A percentile compares a stretch with the other conserved stretches of the same genome.
phyloP scores from a whole-genome alignment of 2,797 vertebrate species.

The Microctenopoma lineatum region DNA sequence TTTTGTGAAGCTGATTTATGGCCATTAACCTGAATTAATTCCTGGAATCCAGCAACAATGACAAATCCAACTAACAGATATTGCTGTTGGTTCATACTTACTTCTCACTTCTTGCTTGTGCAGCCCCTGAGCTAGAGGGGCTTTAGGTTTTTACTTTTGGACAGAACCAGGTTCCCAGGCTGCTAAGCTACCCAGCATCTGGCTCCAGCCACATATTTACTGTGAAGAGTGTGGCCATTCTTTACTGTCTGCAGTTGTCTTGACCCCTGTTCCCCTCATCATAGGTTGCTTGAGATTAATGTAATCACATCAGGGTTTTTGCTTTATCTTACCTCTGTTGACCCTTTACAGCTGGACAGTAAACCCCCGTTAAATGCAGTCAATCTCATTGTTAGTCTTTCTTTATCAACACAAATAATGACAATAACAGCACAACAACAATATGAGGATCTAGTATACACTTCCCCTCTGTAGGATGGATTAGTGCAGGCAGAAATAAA shows the following conservation, averaged over 20 bases:
- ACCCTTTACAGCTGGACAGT: conserved; percentile 1
- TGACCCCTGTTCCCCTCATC: not conserved
- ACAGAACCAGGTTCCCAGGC: not conserved
- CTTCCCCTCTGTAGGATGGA: conserved; percentile 12
- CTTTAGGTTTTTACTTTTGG: not conserved
- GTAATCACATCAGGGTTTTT: not conserved
- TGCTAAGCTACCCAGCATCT: not conserved
- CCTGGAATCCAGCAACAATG: conserved; percentile 28
- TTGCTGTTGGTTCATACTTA: conserved; percentile 3
- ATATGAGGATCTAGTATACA: conserved; percentile 1
- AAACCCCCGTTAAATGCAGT: not conserved
- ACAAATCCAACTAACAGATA: conserved; percentile 14
- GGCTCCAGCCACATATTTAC: not conserved
- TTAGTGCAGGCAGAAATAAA: conserved; percentile 32
- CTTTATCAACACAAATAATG: not conserved
- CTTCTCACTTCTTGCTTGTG: not conserved
- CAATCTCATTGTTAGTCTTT: not conserved
- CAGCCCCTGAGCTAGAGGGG: not conserved
- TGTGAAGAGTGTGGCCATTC: not conserved
- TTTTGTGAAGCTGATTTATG: conserved; percentile 29
- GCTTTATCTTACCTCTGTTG: not conserved
- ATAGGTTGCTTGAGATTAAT: not conserved
- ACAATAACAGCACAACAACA: conserved; percentile 1
- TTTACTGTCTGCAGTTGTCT: not conserved
- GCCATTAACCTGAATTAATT: conserved; percentile 33